A percentile compares a stretch with the other conserved stretches of the same genome.
These are phyloP conservation scores for Notarius lentiginosus DNA, from an alignment of 2,113 vertebrate genomes.

Conservation along the genomic window DNA sequence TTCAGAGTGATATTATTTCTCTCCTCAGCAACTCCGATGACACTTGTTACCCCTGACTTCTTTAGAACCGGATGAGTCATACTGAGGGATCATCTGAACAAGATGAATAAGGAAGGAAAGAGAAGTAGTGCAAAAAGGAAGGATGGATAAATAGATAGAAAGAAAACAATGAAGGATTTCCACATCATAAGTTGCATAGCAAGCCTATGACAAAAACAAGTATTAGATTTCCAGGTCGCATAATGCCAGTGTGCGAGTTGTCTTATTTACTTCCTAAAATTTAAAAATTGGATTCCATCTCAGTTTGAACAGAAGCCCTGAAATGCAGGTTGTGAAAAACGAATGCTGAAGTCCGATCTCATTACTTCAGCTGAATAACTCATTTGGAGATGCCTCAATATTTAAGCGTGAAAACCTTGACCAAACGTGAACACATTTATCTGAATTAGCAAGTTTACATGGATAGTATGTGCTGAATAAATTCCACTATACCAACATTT, in stretches of 20 bases:
- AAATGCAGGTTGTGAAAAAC: neutral
- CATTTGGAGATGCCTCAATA: too few species aligned
- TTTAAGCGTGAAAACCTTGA: neutral
- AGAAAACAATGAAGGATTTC: neutral
- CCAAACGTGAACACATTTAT: neutral
- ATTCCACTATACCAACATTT: neutral
- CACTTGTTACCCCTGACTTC: conserved; percentile 6
- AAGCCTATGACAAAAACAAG: neutral
- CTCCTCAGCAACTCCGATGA: conserved; percentile 20
- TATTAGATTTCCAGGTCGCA: neutral
- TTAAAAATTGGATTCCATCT: neutral
- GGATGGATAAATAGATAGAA: neutral
- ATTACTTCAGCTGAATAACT: too few species aligned
- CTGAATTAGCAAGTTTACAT: neutral
- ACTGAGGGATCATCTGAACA: neutral
- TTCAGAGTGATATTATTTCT: conserved; percentile 17
- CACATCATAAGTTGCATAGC: neutral
- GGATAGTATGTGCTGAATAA: neutral
- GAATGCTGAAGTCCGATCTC: neutral
- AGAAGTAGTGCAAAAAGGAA: neutral
- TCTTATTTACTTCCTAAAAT: neutral
- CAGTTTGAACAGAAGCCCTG: neutral
- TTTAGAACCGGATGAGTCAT: conserved; percentile 15
- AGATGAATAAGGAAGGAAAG: neutral
- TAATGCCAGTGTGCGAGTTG: neutral